Percentiles rank a stretch among this genome's conserved stretches.
These are phyloP conservation scores for Hylia prasina DNA, from an alignment of 2,113 vertebrate species.

Conservation along the genomic window DNA sequence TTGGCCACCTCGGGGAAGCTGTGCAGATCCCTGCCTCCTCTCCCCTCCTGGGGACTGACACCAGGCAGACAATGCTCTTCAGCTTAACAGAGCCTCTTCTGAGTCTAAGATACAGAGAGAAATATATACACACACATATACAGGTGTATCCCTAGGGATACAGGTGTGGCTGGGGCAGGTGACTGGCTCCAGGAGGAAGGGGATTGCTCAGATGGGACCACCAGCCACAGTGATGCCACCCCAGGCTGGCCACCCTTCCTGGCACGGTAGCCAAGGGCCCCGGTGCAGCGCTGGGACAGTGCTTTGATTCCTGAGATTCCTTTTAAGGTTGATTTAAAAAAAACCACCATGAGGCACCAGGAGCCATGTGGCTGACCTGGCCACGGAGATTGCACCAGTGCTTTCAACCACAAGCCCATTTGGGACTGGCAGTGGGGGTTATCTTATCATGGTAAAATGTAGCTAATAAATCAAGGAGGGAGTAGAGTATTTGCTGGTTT, in stretches of 20 bases:
- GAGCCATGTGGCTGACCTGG: background rate
- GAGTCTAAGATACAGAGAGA: background rate
- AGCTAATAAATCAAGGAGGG: background rate
- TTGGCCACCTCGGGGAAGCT: background rate
- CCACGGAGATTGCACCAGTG: background rate
- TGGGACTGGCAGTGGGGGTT: background rate
- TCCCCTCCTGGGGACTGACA: background rate
- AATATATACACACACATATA: background rate
- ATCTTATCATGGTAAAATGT: background rate
- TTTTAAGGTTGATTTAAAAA: constrained; percentile 14
- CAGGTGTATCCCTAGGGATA: accelerated
- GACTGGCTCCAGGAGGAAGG: background rate
- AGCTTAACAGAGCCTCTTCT: background rate
- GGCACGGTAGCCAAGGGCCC: accelerated
- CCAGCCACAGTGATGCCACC: accelerated
- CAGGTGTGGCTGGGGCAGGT: background rate
- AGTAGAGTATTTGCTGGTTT: background rate
- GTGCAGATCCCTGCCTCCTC: background rate
- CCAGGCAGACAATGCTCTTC: accelerated
- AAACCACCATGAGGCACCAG: background rate
- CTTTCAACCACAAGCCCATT: background rate
- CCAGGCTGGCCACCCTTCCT: background rate
- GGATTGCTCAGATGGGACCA: accelerated
- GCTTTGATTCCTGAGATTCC: constrained; percentile 46
- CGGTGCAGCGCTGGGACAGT: accelerated